Percentiles rank a stretch among this genome's conserved stretches.
Evolutionary conservation across 1,140 invertebrate genomes (phyloP).

Genomic region (Bombus breviceps): DNA sequence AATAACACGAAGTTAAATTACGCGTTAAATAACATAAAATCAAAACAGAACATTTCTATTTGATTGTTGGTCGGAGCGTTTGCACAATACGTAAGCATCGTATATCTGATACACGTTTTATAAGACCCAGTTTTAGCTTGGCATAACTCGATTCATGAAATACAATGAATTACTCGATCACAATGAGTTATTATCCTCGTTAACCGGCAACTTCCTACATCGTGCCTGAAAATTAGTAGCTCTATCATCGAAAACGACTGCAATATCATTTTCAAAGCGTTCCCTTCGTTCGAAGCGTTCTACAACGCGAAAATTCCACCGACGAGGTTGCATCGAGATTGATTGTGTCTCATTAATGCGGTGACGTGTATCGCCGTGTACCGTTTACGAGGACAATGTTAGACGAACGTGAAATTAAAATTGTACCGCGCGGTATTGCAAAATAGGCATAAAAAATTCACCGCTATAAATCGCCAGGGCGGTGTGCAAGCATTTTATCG

Average conservation of each 20-base stretch:
- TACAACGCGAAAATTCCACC: background rate
- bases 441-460: slow-evolving; percentile 30
- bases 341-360: slow-evolving; percentile 14
- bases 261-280: background rate
- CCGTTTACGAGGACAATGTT: background rate
- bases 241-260: background rate
- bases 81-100: too few species aligned
- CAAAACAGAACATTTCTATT: too few species aligned
- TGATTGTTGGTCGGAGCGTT: too few species aligned
- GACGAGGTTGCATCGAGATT: background rate
- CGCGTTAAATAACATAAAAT: too few species aligned
- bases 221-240: background rate
- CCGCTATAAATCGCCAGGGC: slow-evolving; percentile 7
- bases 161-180: slow-evolving; percentile 4
- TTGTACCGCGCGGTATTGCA: background rate
- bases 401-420: slow-evolving; percentile 29
- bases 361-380: background rate
- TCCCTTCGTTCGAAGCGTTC: background rate
- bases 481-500: slow-evolving; percentile 43
- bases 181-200: slow-evolving; percentile 6
- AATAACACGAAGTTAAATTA: too few species aligned
- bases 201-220: background rate
- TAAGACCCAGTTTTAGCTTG: background rate
- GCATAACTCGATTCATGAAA: slow-evolving; percentile 2
- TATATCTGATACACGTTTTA: too few species aligned